Percentiles rank a stretch among this genome's conserved stretches.
Evolutionary conservation across 37 sponge, comb jelly and placozoan genomes (phyloP).

Genomic region (Dysidea cf. avara): DNA sequence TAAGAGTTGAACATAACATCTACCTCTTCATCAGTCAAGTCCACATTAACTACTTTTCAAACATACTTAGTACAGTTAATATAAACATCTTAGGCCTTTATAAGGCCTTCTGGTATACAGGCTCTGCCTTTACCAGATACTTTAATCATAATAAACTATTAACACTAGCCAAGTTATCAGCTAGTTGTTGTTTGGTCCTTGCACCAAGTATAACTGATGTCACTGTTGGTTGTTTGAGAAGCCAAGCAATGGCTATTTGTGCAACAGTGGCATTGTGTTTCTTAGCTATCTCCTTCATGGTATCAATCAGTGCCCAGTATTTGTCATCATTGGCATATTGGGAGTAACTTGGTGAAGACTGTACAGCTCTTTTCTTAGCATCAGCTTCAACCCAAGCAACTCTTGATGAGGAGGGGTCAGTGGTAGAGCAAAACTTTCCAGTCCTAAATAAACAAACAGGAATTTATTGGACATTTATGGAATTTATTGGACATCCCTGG

Average conservation of each 20-base stretch:
- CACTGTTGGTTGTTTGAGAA: slow-evolving; percentile 71
- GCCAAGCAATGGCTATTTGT: slow-evolving; percentile 92
- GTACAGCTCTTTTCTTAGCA: slow-evolving; percentile 32
- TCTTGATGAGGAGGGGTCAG: slow-evolving; percentile 43
- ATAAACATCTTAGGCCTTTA: no score
- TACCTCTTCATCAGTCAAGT: slow-evolving; percentile 74
- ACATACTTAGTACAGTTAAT: no score
- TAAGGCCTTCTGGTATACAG: no score
- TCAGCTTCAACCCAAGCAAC: slow-evolving; percentile 79
- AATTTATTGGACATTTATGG: slow-evolving; percentile 82
- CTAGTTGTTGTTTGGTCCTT: slow-evolving; percentile 62
- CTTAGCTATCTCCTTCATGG: slow-evolving; percentile 56
- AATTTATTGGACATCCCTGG: slow-evolving; percentile 45
- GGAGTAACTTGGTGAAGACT: slow-evolving; percentile 66
- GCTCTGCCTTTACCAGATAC: no score
- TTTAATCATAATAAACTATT: no score
- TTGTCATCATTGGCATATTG: slow-evolving; percentile 46
- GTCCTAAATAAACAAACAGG: slow-evolving; percentile 62
- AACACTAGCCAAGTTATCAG: slow-evolving; percentile 70
- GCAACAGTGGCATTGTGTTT: slow-evolving; percentile 50
- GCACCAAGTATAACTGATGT: slow-evolving; percentile 84
- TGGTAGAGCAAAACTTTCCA: slow-evolving; percentile 71
- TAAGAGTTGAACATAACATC: no score
- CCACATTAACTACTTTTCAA: slow-evolving; percentile 25
- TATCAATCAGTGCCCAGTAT: slow-evolving; percentile 68